These are phyloP conservation scores for Nannospalax galili DNA, from an alignment of 2,113 vertebrate genomes.

Conservation along the genomic window DNA sequence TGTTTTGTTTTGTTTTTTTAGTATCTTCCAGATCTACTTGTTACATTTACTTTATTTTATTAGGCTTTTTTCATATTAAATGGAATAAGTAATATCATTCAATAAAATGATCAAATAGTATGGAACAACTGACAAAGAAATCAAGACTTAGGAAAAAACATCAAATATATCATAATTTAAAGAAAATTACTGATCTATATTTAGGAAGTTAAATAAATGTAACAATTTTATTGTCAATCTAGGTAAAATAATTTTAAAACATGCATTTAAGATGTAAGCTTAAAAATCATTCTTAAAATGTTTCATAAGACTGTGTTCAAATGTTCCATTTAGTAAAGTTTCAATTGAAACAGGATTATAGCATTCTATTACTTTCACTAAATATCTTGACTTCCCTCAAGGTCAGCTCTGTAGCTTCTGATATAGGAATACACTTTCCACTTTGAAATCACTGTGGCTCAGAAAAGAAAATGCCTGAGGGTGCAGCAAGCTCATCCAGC, in stretches of 20 bases:
- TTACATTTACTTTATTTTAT: neutral
- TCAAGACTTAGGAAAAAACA: neutral
- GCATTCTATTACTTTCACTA: conserved; percentile 68
- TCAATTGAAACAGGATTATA: conserved; percentile 68
- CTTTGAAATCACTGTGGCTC: conserved; percentile 67
- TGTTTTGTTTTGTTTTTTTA: too few relatives aligned
- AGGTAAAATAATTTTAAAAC: too few relatives aligned
- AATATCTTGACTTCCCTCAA: conserved; percentile 69
- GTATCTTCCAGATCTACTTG: neutral
- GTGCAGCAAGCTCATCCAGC: conserved; percentile 60
- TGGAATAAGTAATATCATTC: neutral
- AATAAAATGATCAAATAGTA: conserved; percentile 25
- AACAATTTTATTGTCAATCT: conserved; percentile 29
- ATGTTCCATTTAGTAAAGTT: conserved; percentile 61
- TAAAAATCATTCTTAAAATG: too few relatives aligned
- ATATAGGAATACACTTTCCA: conserved; percentile 72
- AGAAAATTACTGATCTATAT: neutral
- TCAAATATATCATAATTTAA: neutral
- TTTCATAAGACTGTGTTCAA: conserved; percentile 64
- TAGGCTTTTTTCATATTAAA: neutral
- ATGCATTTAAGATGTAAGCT: too few relatives aligned
- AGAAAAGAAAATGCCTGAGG: conserved; percentile 75
- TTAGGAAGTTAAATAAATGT: neutral
- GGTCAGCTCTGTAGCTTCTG: conserved; percentile 70
- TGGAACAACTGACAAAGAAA: conserved; percentile 9